Evolutionary conservation across 2,113 vertebrate species (phyloP), one percentile per base, ranked within the genome.

Genomic region (Xiphophorus couchianus): DNA sequence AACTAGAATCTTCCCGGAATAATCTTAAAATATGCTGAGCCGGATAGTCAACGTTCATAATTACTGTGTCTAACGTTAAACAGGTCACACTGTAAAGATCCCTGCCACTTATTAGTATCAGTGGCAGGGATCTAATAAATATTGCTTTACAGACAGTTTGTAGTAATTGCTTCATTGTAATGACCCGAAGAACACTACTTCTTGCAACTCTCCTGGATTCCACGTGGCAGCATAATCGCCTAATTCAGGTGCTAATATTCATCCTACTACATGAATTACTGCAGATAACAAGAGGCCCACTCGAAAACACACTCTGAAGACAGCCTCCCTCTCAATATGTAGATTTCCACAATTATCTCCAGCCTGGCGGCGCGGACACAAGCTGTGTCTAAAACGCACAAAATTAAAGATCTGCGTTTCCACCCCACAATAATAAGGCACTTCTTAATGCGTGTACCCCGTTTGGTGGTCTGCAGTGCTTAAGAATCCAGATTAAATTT

Each of bases 311-410:
- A 86, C 74, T 69, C 67, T 13, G 79, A 82, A 85, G 82, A 88
- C 84, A 80, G 76, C 64, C 72, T 81, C 74, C 79, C 91, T 87
- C 85, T 92, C 90, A 93, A 93, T 91, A 93, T 93, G 92, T 90
- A 94, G 91, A 94, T 93, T 92, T 90, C 73, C 58, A 92, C 93
- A 93, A 93, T 93, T 92, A 93, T 90, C 90, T 92, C 87, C 90
- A 90, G 89, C 81, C 37, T 89, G 88, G 89, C 69, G 68, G 81
- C 44, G 72, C 76, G 63, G 82, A 64, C 80, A 83, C 90, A 93
- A 88, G 91, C 93, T 91, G 92, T 95, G 93, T 93, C 90, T 88
- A 93, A 94, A 93, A 94, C 84, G 92, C 91, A 89, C 88, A 91
- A 94, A 93, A 93, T 94, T 92, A 93, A 92, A 93, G 89, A 93